Base-by-base conservation (phyloP, 2,113 vertebrate genomes). In the Nipponia nippon region DNA sequence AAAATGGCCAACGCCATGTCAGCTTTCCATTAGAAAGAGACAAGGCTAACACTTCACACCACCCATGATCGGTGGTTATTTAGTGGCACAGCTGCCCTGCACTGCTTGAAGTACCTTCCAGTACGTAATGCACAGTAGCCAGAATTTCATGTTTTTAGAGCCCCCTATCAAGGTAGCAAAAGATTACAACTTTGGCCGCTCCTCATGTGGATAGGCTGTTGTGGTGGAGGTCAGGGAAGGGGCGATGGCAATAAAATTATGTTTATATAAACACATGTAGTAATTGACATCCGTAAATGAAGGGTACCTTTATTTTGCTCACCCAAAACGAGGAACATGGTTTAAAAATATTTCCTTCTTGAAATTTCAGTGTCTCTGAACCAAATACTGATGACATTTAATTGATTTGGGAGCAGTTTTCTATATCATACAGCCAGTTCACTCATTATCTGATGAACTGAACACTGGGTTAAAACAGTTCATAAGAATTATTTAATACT, bases 101-200 rank as follows among this genome's bases (percentile, higher is more conserved):
- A 8, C 44, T 32, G 53, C 47, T 21, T 72, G 14, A 47, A 71
- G 50, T 5, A 36, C 46, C 4, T 16, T 17, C 27, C 40, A 21
- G 27, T 2, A 56, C 0, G 0, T 7, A 61, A 49, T 2, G 9
- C 17, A 52, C 30, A 52, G 25, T 1, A 44, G 19, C 7, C 82
- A 80, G 30, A 83, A 82, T 38, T 53, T 17, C 44, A 2, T 26
- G 32, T 42, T 91, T 62, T 27, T 55, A 63, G 71, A 25, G 15
- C 23, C 71, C 21, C 0, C 0, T 17, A 55, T 10, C 38, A 50
- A 67, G 13, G 36, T 16, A 77, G 36, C 8, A 72, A 61, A 76
- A 61, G 7, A 67, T 52, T 11, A 71, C 0, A 0, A 46, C 9
- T 58, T 69, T 27, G 67, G 56, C 13, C 29, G 42, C 27, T 61